Evolutionary conservation across 2,888 invertebrate species (phyloP).

Genomic region (Anticlea derivata): DNA sequence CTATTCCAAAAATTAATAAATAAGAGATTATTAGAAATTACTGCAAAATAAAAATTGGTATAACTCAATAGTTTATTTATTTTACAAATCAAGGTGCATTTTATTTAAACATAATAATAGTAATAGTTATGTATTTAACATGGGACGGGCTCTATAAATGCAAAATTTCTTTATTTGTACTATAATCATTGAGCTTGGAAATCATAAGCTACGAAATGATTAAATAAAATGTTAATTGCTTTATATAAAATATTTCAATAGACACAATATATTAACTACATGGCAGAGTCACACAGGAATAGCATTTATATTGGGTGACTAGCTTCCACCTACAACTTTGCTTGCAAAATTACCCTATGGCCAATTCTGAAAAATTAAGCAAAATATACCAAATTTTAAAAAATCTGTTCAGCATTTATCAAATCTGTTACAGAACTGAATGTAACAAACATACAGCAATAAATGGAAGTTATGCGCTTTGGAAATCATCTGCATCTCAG

Average conservation of each 20-base stretch:
- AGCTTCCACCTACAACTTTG: too few relatives aligned
- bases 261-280: conserved; percentile 47
- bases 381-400: too few relatives aligned
- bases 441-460: too few relatives aligned
- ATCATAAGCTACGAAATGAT: conserved; percentile 32
- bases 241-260: conserved; percentile 44
- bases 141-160: conserved; percentile 61
- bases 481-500: too few relatives aligned
- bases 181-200: conserved; percentile 54
- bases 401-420: too few relatives aligned
- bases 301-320: conserved; percentile 31
- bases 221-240: conserved; percentile 39
- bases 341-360: too few relatives aligned
- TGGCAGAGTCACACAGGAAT: conserved; percentile 46
- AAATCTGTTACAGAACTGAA: too few relatives aligned
- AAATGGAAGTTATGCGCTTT: too few relatives aligned
- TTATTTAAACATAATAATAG: conserved; percentile 36
- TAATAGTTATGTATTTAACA: conserved; percentile 46
- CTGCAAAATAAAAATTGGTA: conserved; percentile 14
- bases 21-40: neutral
- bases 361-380: too few relatives aligned
- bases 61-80: conserved; percentile 25
- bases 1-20: too few relatives aligned
- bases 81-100: conserved; percentile 46
- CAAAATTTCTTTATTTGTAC: conserved; percentile 55